phyloP scores from a whole-genome alignment of 1,140 invertebrate genomes.

The Cydia fagiglandana region DNA sequence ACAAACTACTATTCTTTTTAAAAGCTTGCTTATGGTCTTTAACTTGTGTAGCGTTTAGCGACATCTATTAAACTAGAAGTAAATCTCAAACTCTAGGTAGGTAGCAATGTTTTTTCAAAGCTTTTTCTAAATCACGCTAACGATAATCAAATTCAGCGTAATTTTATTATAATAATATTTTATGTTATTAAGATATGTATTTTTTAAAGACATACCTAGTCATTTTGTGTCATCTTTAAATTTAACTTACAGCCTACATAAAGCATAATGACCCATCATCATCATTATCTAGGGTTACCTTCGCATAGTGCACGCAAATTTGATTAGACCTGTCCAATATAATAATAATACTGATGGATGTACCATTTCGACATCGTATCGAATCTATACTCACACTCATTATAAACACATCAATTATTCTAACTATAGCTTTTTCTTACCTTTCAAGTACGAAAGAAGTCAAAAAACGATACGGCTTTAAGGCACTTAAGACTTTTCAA shows the following conservation, averaged over 20 bases:
- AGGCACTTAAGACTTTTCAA: background rate
- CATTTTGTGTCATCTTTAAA: too few species aligned
- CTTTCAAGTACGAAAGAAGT: background rate
- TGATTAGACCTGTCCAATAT: background rate
- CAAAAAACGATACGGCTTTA: background rate
- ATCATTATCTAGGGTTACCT: background rate
- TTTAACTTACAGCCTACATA: background rate
- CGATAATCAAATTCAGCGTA: too few species aligned
- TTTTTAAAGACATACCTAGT: too few species aligned
- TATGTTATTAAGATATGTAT: too few species aligned
- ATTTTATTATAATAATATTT: too few species aligned
- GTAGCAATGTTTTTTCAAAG: too few species aligned
- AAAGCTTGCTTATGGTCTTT: too few species aligned
- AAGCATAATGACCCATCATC: constrained; percentile 1
- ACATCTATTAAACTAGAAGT: too few species aligned
- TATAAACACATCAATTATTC: background rate
- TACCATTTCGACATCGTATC: constrained; percentile 5
- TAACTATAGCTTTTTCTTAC: background rate
- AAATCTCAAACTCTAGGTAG: too few species aligned
- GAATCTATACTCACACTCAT: constrained; percentile 10
- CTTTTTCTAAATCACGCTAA: too few species aligned
- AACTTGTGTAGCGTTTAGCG: too few species aligned
- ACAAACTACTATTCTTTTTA: too few species aligned
- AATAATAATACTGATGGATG: background rate
- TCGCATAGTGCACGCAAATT: constrained; percentile 6